Conservation (phyloP, 2,888 invertebrate species). For the Zonitis immaculata region DNA sequence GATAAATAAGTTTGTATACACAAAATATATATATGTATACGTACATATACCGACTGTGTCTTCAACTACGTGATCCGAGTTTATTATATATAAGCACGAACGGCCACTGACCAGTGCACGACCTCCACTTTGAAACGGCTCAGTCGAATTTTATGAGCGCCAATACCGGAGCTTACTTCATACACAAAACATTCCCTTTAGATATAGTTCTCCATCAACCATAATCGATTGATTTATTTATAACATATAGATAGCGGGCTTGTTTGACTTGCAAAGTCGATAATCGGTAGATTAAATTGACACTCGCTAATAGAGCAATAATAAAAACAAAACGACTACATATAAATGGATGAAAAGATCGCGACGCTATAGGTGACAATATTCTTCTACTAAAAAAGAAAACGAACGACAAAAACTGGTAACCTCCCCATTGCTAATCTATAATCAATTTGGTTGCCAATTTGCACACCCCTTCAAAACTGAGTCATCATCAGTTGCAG, state of each 20-base stretch:
- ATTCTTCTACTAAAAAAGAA: neutral
- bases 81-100: slow-evolving; percentile 19
- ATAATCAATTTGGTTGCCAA: neutral
- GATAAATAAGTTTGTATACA: neutral
- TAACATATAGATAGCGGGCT: neutral
- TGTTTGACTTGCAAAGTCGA: neutral
- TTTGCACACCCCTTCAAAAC: neutral
- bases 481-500: neutral
- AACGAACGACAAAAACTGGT: no score
- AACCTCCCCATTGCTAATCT: neutral
- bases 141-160: neutral
- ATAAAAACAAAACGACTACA: neutral
- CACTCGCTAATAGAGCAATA: neutral
- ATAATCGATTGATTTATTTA: slow-evolving; percentile 1
- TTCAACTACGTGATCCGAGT: slow-evolving; percentile 16
- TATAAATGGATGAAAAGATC: no score
- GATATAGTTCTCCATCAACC: neutral
- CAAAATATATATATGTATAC: no score
- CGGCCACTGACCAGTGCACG: slow-evolving; percentile 21
- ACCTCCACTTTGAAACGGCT: slow-evolving; percentile 11
- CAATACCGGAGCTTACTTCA: neutral
- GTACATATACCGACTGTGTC: slow-evolving; percentile 19
- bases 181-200: neutral
- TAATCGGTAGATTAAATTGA: neutral
- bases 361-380: no score